phyloP scores from a whole-genome alignment of 2,888 invertebrate species.

The Mythimna loreyi region DNA sequence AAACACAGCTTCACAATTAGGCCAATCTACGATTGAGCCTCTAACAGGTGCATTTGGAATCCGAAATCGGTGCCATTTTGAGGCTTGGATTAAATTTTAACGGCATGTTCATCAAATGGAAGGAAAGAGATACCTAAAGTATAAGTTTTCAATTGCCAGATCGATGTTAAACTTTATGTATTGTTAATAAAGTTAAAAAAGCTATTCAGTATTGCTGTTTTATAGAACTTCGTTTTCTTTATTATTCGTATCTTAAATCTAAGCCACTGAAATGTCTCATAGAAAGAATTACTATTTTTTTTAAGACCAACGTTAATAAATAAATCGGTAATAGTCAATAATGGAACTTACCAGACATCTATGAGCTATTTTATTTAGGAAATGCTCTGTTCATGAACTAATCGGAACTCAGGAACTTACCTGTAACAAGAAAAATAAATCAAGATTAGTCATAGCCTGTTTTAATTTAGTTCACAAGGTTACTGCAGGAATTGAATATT shows the following conservation, averaged over 20 bases:
- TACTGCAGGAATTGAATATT: neutral
- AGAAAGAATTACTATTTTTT: neutral
- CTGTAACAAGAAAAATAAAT: slow-evolving; percentile 9
- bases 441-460: neutral
- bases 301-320: neutral
- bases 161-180: neutral
- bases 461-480: neutral
- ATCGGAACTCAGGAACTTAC: slow-evolving; percentile 11
- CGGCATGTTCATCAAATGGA: slow-evolving; percentile 8
- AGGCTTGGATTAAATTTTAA: slow-evolving; percentile 2
- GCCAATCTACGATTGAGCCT: slow-evolving; percentile 8
- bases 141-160: neutral
- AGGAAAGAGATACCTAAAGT: neutral
- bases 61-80: slow-evolving; percentile 2
- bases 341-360: neutral
- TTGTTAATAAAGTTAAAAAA: neutral
- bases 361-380: neutral
- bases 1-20: slow-evolving; percentile 29
- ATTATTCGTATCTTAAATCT: neutral
- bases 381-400: neutral
- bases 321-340: neutral
- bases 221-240: neutral
- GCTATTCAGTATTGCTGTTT: neutral
- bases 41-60: neutral
- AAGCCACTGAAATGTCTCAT: neutral